phyloP scores from a whole-genome alignment of 1,140 invertebrate genomes.

The Drosophila funebris region DNA sequence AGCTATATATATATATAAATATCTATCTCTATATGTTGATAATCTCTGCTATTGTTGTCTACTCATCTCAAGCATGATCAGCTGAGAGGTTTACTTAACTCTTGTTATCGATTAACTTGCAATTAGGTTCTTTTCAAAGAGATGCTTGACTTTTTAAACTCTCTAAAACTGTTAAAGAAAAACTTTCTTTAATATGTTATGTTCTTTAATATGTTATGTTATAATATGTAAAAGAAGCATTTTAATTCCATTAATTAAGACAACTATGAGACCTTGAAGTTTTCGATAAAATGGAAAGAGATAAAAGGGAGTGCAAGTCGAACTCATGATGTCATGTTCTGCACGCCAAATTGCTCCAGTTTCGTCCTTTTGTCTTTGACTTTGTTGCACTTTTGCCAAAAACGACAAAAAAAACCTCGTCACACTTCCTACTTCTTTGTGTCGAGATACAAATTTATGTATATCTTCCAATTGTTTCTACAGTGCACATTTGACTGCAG shows the following conservation, averaged over 20 bases:
- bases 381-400: conserved; percentile 62
- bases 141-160: too few relatives aligned
- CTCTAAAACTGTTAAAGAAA: too few relatives aligned
- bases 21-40: background rate
- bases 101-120: background rate
- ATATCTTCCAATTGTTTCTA: conserved; percentile 19
- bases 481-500: conserved; percentile 40
- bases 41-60: conserved; percentile 12
- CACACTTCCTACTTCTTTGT: conserved; percentile 25
- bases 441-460: conserved; percentile 1
- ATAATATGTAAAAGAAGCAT: too few relatives aligned
- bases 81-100: background rate
- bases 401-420: conserved; percentile 19
- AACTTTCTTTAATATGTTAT: too few relatives aligned
- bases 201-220: too few relatives aligned
- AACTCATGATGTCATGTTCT: conserved; percentile 57
- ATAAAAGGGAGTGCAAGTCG: too few relatives aligned
- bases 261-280: too few relatives aligned
- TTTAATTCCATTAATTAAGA: too few relatives aligned
- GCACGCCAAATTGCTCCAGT: conserved; percentile 43
- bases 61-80: conserved; percentile 2
- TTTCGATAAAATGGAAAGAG: too few relatives aligned
- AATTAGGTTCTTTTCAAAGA: background rate
- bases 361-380: conserved; percentile 45
- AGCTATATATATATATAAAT: background rate